Conservation (phyloP, 2,888 invertebrate genomes). For the Schrankia costaestrigalis region DNA sequence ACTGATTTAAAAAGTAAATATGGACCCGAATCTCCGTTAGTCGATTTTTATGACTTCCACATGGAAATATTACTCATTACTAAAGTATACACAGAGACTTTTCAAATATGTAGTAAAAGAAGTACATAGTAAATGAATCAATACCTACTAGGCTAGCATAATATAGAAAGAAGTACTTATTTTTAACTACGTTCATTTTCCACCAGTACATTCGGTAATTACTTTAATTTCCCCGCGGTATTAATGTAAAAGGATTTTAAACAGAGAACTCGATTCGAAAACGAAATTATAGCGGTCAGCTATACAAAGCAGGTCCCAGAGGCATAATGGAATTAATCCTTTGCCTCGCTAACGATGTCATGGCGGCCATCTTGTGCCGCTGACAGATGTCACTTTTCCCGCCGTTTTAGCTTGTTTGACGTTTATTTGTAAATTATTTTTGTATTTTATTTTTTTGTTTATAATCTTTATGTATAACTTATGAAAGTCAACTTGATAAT, state of each 20-base stretch:
- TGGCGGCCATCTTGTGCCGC: constrained; percentile 34
- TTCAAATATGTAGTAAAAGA: too few relatives aligned
- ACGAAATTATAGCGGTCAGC: constrained; percentile 13
- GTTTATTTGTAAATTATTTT: constrained; percentile 9
- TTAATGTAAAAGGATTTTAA: constrained; percentile 16
- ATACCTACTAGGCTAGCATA: too few relatives aligned
- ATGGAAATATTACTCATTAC: too few relatives aligned
- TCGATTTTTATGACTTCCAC: too few relatives aligned
- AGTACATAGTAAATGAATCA: too few relatives aligned
- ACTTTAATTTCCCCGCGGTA: constrained; percentile 13
- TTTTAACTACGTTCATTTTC: constrained; percentile 13
- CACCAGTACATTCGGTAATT: constrained; percentile 18
- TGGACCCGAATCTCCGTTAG: too few relatives aligned
- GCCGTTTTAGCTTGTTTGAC: constrained; percentile 31
- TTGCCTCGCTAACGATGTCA: constrained; percentile 36
- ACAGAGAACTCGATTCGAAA: constrained; percentile 20
- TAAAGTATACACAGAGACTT: too few relatives aligned
- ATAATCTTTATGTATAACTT: not conserved
- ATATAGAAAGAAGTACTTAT: constrained; percentile 8
- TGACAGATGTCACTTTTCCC: constrained; percentile 41
- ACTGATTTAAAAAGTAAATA: too few relatives aligned
- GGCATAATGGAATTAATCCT: constrained; percentile 34
- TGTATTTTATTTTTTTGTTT: not conserved
- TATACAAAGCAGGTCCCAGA: constrained; percentile 24
- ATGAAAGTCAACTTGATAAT: too few relatives aligned